Percentiles rank a stretch among this genome's conserved stretches.
Evolutionary conservation across 2,797 vertebrate genomes (phyloP).

Genomic region (Karalla daura): DNA sequence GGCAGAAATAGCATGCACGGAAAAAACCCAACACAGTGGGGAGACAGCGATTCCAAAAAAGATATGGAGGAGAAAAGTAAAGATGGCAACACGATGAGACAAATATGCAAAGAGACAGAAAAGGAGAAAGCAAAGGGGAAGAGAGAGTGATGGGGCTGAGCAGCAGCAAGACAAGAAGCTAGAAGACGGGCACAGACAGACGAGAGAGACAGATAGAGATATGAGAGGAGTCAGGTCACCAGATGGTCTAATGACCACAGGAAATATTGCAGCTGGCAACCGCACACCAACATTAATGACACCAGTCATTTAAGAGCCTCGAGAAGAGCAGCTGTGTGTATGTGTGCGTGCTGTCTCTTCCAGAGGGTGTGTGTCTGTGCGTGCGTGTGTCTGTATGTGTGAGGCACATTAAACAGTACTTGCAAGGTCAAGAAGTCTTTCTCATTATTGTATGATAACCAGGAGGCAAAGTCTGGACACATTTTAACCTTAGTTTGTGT

Average conservation of each 20-base stretch:
- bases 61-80: too few species aligned
- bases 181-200: slow-evolving; percentile 26
- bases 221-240: slow-evolving; percentile 66
- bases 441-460: slow-evolving; percentile 52
- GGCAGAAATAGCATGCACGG: too few species aligned
- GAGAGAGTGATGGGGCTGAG: slow-evolving; percentile 6
- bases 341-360: slow-evolving; percentile 20
- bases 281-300: slow-evolving; percentile 77
- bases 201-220: slow-evolving; percentile 45
- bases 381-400: slow-evolving; percentile 6
- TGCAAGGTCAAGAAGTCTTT: slow-evolving; percentile 48
- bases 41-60: too few species aligned
- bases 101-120: neutral
- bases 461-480: slow-evolving; percentile 36
- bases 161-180: neutral
- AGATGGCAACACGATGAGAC: too few species aligned
- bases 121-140: neutral
- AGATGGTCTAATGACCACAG: slow-evolving; percentile 82
- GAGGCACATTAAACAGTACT: slow-evolving; percentile 39
- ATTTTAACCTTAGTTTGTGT: slow-evolving; percentile 18
- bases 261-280: slow-evolving; percentile 82
- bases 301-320: slow-evolving; percentile 70
- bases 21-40: too few species aligned
- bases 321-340: slow-evolving; percentile 46
- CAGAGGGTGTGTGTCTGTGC: too few species aligned